These are phyloP conservation scores for Oreortyx pictus DNA, from an alignment of 2,797 vertebrate genomes.

Conservation along the genomic window DNA sequence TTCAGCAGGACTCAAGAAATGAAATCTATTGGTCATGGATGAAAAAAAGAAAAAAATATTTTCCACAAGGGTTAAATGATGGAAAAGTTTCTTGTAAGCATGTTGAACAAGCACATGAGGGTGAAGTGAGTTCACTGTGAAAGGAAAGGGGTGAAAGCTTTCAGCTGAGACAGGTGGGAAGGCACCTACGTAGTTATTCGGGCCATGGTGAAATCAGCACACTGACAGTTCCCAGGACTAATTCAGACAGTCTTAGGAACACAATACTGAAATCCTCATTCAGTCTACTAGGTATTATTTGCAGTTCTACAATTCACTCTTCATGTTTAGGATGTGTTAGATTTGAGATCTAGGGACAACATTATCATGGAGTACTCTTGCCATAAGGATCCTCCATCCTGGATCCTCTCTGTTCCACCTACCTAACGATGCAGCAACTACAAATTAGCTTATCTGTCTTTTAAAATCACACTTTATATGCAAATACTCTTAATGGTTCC, in stretches of 20 bases:
- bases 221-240: background rate
- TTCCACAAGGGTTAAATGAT: background rate
- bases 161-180: background rate
- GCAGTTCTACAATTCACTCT: background rate
- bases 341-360: background rate
- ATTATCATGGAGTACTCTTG: background rate
- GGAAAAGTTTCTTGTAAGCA: background rate
- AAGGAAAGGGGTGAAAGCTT: background rate
- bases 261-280: background rate
- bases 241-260: background rate
- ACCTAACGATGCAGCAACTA: background rate
- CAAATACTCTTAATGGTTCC: background rate
- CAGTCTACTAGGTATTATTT: background rate
- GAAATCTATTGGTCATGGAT: background rate
- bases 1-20: background rate
- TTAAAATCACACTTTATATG: background rate
- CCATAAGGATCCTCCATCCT: background rate
- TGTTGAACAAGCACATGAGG: background rate
- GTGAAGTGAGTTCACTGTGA: background rate
- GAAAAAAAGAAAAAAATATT: background rate
- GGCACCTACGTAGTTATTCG: background rate
- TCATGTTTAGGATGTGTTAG: fast-evolving
- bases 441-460: background rate
- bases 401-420: background rate
- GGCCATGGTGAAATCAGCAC: background rate